Base-by-base conservation (phyloP, 2,797 vertebrate genomes). In the Eidolon dupreanum region DNA sequence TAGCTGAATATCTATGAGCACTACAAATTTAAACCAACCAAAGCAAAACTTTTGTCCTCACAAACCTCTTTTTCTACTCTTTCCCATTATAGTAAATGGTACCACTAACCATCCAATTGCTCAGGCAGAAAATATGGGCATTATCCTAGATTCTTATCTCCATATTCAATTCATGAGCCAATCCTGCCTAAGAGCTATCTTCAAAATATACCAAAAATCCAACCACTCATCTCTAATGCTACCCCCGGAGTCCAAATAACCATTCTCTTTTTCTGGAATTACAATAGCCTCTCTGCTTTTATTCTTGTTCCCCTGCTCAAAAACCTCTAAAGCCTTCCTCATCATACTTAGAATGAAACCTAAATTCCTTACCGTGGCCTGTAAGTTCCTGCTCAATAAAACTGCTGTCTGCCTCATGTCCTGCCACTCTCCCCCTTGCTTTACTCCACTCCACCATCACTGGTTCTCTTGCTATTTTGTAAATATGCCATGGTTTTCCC, bases 1-100 rank as follows among this genome's bases (percentile, higher is more conserved):
- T 16, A 89, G 17, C 3, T 73, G 20, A 11, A n/a, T 71, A 8
- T 65, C 65, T 51, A 68, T 63, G 31, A 61, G 31, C 51, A 73
- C 36, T 19, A 89, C 8, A 73, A 38, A 74, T 88, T 95, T 78
- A 73, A 95, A 90, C 74, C 11, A 46, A 75, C n/a, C 36, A 81
- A 92, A 84, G 75, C 79, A 63, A 96, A 90, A 81, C 70, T 83
- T 41, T 90, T 88, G 71, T 49, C 2, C n/a, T 92, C n/a, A 77
- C 2, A 88, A 73, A 51, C 11, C 26, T 49, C 22, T n/a, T 85
- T 90, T 79, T 61, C 43, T 73, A 83, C 28, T 95, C 49, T 66
- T 84, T 31, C 63, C 28, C 24, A 85, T 41, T 24, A 87, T 3
- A 63, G 15, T 61, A 92, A 87, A 24, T 65, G 49, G 36, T 11